Percentiles rank a stretch among this genome's conserved stretches.
These are phyloP conservation scores for Cricetomys ansorgei DNA, from an alignment of 2,113 vertebrate genomes.

Conservation along the genomic window DNA sequence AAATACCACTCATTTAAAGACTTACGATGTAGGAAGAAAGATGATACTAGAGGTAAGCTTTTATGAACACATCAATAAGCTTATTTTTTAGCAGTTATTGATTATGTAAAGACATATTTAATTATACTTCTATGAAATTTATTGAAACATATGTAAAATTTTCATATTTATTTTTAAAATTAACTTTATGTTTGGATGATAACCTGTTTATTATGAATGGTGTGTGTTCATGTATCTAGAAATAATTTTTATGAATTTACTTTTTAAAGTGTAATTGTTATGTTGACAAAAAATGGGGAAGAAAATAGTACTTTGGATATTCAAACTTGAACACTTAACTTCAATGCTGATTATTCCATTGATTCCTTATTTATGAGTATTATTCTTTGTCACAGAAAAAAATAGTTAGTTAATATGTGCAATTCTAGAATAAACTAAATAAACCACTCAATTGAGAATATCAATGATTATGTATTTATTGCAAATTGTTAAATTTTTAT, in stretches of 20 bases:
- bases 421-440: neutral
- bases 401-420: neutral
- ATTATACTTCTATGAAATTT: neutral
- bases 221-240: neutral
- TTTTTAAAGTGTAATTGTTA: neutral
- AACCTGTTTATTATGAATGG: neutral
- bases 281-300: neutral
- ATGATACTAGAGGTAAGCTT: slow-evolving; percentile 94
- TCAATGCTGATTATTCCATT: neutral
- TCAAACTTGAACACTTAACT: neutral
- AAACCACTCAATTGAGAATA: neutral
- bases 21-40: slow-evolving; percentile 90
- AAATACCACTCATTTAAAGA: slow-evolving; percentile 92
- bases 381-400: too few species aligned
- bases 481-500: neutral
- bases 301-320: neutral
- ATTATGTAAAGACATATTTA: neutral
- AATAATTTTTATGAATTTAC: slow-evolving; percentile 3
- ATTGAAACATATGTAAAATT: neutral
- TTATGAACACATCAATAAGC: neutral
- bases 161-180: neutral
- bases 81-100: neutral
- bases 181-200: neutral
- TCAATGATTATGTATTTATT: neutral
- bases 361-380: neutral